Evolutionary conservation across 2,888 invertebrate species (phyloP), one percentile per base, ranked within the genome.

Genomic region (Tanaodytes sp.): DNA sequence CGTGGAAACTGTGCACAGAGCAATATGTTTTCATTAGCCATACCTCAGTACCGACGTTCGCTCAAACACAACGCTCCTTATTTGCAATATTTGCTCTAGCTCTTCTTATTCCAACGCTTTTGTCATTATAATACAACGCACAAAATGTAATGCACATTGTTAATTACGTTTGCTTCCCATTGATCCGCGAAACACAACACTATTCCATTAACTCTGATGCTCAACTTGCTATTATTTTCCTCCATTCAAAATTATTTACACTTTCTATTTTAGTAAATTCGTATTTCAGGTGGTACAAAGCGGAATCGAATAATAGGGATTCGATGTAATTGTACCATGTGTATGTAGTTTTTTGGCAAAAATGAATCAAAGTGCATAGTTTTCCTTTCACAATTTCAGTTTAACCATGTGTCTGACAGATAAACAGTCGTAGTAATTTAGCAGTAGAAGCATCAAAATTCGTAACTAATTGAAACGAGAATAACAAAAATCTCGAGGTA

Each of bases 1-100:
- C n/a, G n/a, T n/a, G n/a, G n/a, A n/a, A n/a, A n/a, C n/a, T n/a
- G n/a, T n/a, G n/a, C n/a, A n/a, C n/a, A n/a, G n/a, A n/a, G n/a
- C n/a, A n/a, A 23, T 23, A 8, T 78, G 77, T 77, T 79, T 77
- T 79, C 77, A 77, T 76, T 77, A 74, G 73, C 57, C 52, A 36
- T 18, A 51, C 51, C 59, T 55, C 40, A 59, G 51, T 33, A 33
- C 43, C 43, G 19, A 40, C 54, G 57, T 42, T 46, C 27, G 31
- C 59, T 33, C 48, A 62, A 52, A 59, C 52, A 39, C 52, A 58
- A 54, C 46, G 54, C 30, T 63, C 52, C 57, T 55, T 46, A 64
- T 58, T 62, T 40, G 63, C 58, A 62, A 68, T 66, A 68, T 63
- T 70, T 63, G 63, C 52, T 46, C 45, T 61, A 42, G 30, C 42